Percentiles rank a stretch among this genome's conserved stretches.
These are phyloP conservation scores for Drosophila nr. medialis DNA, from an alignment of 2,888 invertebrate species.

Conservation along the genomic window DNA sequence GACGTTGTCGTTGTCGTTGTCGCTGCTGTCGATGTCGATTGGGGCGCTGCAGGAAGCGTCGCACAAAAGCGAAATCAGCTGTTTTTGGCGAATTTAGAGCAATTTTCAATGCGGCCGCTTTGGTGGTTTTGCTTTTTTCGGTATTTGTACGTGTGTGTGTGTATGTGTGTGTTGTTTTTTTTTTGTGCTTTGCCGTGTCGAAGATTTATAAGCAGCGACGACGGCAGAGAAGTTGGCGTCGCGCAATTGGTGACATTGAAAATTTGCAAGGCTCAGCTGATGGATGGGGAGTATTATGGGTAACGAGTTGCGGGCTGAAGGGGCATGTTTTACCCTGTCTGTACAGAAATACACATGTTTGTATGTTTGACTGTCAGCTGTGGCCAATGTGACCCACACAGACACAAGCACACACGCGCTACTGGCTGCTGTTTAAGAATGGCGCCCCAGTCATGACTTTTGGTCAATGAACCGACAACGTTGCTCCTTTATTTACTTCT, in stretches of 20 bases:
- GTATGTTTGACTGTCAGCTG: conserved; percentile 51
- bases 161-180: conserved; percentile 19
- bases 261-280: conserved; percentile 75
- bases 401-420: conserved; percentile 13
- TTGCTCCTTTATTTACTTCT: conserved; percentile 20
- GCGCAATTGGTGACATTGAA: conserved; percentile 79
- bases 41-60: conserved; percentile 70
- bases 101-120: conserved; percentile 77
- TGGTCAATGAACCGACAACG: conserved; percentile 70
- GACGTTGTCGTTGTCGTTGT: conserved; percentile 24
- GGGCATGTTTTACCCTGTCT: conserved; percentile 40
- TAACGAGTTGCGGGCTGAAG: conserved; percentile 15
- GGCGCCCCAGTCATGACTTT: conserved; percentile 56
- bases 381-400: conserved; percentile 36
- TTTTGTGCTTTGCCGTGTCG: conserved; percentile 57
- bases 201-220: conserved; percentile 79
- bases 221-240: conserved; percentile 63
- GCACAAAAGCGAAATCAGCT: conserved; percentile 72
- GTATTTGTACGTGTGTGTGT: conserved; percentile 27
- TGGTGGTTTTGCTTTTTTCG: conserved; percentile 60
- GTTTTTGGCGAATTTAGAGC: conserved; percentile 80
- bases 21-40: conserved; percentile 61
- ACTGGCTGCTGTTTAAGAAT: conserved; percentile 30
- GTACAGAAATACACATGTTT: conserved; percentile 15
- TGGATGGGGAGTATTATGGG: conserved; percentile 24